Evolutionary conservation across 2,113 vertebrate genomes (phyloP).

Genomic region (Vombatus ursinus): DNA sequence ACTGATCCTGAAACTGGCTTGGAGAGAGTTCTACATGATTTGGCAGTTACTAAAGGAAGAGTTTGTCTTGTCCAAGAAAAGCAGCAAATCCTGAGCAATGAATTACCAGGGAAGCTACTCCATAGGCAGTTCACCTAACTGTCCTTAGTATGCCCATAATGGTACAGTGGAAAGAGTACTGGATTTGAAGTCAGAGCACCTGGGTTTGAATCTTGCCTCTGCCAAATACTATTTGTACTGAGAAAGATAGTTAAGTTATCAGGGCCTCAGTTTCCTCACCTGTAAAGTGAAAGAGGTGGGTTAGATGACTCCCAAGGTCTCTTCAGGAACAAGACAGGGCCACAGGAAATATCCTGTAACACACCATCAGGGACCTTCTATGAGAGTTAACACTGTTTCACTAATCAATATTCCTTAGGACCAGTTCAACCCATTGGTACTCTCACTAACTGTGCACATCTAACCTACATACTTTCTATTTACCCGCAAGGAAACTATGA

Average conservation of each 20-base stretch:
- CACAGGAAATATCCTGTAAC: not conserved
- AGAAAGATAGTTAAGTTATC: not conserved
- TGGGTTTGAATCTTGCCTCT: not conserved
- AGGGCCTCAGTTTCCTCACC: not conserved
- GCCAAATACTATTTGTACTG: not conserved
- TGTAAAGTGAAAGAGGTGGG: not conserved
- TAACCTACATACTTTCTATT: not conserved
- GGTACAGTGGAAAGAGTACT: not conserved
- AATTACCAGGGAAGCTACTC: not conserved
- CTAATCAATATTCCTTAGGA: not conserved
- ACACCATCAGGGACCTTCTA: not conserved
- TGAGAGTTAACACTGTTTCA: not conserved
- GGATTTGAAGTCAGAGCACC: not conserved
- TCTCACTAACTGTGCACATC: not conserved
- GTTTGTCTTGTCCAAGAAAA: not conserved
- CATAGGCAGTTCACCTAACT: not conserved
- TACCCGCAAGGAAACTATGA: not conserved
- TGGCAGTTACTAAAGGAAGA: not conserved
- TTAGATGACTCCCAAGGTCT: too few relatives aligned
- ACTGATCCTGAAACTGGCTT: not conserved
- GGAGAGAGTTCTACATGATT: not conserved
- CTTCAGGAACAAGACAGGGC: not conserved
- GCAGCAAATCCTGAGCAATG: not conserved
- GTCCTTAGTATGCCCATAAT: not conserved
- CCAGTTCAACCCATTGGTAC: not conserved